A percentile compares a stretch with the other conserved stretches of the same genome.
phyloP scores from a whole-genome alignment of 2,797 vertebrate genomes.

The Cygnus olor region DNA sequence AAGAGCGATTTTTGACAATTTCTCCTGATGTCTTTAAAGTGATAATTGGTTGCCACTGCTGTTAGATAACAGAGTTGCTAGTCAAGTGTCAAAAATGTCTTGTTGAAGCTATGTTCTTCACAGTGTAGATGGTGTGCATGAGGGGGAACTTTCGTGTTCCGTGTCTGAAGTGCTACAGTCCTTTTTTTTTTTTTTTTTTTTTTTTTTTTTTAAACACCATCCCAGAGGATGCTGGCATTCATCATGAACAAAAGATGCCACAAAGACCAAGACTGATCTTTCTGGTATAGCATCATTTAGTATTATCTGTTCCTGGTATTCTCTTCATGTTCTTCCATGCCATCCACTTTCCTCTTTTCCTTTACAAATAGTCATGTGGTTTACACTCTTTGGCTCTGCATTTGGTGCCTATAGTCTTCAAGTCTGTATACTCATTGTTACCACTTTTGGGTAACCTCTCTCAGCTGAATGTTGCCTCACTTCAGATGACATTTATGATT shows the following conservation, averaged over 20 bases:
- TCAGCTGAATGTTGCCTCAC: neutral
- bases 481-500: neutral
- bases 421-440: neutral
- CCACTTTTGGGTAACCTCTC: neutral
- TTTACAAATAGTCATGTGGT: neutral
- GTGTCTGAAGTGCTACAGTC: neutral
- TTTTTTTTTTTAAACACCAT: neutral
- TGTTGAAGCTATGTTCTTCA: neutral
- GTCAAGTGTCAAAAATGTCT: neutral
- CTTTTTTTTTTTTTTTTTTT: neutral
- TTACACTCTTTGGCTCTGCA: neutral
- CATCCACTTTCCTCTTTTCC: neutral
- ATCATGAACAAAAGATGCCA: neutral
- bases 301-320: neutral
- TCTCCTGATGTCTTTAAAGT: neutral
- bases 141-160: neutral
- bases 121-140: fast-evolving
- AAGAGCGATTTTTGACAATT: neutral
- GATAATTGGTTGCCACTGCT: neutral
- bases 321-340: neutral
- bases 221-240: neutral
- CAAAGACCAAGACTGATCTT: neutral
- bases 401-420: neutral
- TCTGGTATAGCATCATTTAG: neutral
- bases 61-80: neutral